Percentiles rank a stretch among this genome's conserved stretches.
phyloP scores from a whole-genome alignment of 2,113 vertebrate species.

The Paramisgurnus dabryanus region DNA sequence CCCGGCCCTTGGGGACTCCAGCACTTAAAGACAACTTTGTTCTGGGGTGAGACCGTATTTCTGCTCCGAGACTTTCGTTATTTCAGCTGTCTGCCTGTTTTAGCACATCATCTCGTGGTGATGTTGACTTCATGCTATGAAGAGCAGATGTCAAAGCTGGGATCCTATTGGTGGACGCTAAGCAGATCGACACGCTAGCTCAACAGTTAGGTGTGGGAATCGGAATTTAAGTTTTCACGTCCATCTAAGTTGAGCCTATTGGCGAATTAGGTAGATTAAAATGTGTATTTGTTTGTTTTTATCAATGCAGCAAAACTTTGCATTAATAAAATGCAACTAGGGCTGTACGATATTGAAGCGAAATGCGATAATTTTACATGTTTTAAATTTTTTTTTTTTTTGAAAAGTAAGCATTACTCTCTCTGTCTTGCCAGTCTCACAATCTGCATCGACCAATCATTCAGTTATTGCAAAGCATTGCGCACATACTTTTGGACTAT shows the following conservation, averaged over 20 bases:
- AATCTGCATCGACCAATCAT: too few species aligned
- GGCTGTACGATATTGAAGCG: too few species aligned
- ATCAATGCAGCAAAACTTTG: too few species aligned
- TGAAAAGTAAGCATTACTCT: too few species aligned
- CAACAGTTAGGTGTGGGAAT: neutral
- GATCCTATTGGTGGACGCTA: neutral
- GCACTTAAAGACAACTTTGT: conserved; percentile 70
- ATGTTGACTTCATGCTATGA: conserved; percentile 47
- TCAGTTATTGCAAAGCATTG: too few species aligned
- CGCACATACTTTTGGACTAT: too few species aligned
- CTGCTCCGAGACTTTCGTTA: conserved; percentile 52
- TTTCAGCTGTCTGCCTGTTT: conserved; percentile 66
- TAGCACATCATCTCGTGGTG: conserved; percentile 47
- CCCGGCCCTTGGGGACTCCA: conserved; percentile 49
- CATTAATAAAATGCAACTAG: too few species aligned
- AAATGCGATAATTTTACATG: too few species aligned
- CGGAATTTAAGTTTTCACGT: neutral
- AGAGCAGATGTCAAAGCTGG: conserved; percentile 32
- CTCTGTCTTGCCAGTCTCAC: too few species aligned
- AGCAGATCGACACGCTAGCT: conserved; percentile 9
- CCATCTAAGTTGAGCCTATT: neutral
- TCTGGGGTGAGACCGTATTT: conserved; percentile 50
- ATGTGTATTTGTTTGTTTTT: too few species aligned
- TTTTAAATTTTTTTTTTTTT: too few species aligned
- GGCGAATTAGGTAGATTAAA: too few species aligned